Evolutionary conservation across 2,888 invertebrate species (phyloP), one percentile per base, ranked within the genome.

Genomic region (Patella depressa): DNA sequence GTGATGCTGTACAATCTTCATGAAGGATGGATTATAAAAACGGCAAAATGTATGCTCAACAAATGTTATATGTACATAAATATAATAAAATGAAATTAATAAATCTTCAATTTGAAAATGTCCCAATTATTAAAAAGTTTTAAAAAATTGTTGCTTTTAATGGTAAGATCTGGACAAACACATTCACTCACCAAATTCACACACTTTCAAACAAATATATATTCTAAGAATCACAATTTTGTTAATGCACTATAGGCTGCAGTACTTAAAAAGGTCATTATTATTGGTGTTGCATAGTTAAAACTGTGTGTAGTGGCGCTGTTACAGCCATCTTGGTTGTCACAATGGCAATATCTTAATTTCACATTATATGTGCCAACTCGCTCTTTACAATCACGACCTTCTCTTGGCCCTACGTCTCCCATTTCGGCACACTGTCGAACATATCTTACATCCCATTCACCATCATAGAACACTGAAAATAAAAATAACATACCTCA

Each of bases 251-350:
- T 65, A 65, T 65, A 65, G 12, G 24, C 65, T 24, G 24, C 65
- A 24, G 65, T 19, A 19, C 19, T 24, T 5, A 65, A 19, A 19
- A 65, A 19, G n/a, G 65, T 24, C 24, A 65, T 24, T 65, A 24
- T 12, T 65, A 65, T 24, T 9, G 65, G 65, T 24, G 24, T 11
- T 24, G 65, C 24, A 19, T 24, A 65, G 19, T 15, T 24, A 12
- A 19, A 15, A 24, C 24, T 65, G 24, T 65, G 19, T 17, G 53
- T 24, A 24, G 17, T 34, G 17, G 72, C 83, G 19, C 79, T 80
- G 70, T 92, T 92, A 80, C 92, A 92, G 45, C 91, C 92, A 81
- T 92, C 91, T 82, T 91, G 91, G 85, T 91, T 91, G 80, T 91
- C 85, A 83, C 92, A 92, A 80, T 91, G 91, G 78, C 92, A 92